These are phyloP conservation scores for Epirrita christyi DNA, from an alignment of 2,888 invertebrate species.

Conservation along the genomic window DNA sequence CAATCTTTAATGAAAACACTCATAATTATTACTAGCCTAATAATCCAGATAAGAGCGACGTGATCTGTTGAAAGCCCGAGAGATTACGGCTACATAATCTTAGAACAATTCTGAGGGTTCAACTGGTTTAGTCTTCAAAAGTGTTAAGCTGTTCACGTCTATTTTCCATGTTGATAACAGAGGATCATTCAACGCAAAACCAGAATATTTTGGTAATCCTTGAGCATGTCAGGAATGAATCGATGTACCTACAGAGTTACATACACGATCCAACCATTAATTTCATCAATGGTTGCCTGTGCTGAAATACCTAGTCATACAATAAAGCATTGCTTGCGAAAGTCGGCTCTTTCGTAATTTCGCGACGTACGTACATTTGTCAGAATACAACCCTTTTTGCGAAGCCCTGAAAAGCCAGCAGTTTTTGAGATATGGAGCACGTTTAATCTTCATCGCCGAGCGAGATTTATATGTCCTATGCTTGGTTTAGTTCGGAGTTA, in stretches of 20 bases:
- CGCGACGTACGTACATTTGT: conserved; percentile 29
- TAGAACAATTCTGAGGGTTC: conserved; percentile 9
- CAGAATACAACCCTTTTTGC: conserved; percentile 27
- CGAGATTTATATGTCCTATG: conserved; percentile 39
- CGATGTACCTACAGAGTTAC: conserved; percentile 2
- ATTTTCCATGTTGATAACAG: conserved; percentile 17
- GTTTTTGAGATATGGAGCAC: conserved; percentile 39
- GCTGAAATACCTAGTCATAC: conserved; percentile 5
- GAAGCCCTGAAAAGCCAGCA: conserved; percentile 15
- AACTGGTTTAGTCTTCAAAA: conserved; percentile 6
- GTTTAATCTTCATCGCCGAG: conserved; percentile 41
- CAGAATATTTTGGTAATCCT: conserved; percentile 14
- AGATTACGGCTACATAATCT: conserved; percentile 14
- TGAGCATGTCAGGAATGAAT: conserved; percentile 21
- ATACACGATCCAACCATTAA: conserved; percentile 13
- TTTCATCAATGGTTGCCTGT: conserved; percentile 11
- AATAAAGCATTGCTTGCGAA: conserved; percentile 17
- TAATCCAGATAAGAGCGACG: conserved; percentile 7
- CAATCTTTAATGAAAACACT: conserved; percentile 26
- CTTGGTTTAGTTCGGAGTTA: conserved; percentile 39
- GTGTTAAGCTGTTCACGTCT: conserved; percentile 13
- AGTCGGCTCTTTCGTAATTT: conserved; percentile 23
- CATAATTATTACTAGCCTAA: conserved; percentile 17
- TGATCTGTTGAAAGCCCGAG: conserved; percentile 11
- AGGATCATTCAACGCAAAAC: conserved; percentile 16